phyloP scores from a whole-genome alignment of 2,113 vertebrate genomes.

The Calonectris borealis region DNA sequence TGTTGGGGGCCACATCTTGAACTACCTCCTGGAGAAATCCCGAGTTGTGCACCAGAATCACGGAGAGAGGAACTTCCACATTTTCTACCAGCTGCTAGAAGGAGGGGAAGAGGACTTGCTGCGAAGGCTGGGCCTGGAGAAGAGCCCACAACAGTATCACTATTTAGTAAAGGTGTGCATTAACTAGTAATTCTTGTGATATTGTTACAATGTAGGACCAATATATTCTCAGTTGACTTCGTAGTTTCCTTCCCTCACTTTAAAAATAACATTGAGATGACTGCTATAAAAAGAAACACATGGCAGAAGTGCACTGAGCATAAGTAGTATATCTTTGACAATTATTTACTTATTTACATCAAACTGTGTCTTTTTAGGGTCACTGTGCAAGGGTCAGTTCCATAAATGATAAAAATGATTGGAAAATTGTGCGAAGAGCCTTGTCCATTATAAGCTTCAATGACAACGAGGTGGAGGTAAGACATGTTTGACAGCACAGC shows the following conservation, averaged over 20 bases:
- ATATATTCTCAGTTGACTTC: not conserved
- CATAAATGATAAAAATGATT: conserved; percentile 96
- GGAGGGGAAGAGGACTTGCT: conserved; percentile 93
- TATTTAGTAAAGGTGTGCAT: conserved; percentile 89
- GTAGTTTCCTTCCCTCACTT: not conserved
- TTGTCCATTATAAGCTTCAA: conserved; percentile 89
- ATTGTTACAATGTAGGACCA: rapidly evolving
- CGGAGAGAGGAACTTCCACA: conserved; percentile 96
- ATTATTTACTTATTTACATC: not conserved
- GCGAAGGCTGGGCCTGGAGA: conserved; percentile 89
- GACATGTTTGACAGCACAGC: not conserved
- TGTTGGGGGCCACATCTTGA: conserved; percentile 95
- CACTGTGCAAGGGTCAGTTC: conserved; percentile 98
- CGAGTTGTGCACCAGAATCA: conserved; percentile 97
- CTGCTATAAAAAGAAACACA: not conserved
- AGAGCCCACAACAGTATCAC: conserved; percentile 92
- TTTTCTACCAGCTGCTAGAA: conserved; percentile 97
- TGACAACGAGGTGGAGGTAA: conserved; percentile 91
- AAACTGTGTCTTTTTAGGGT: conserved; percentile 74
- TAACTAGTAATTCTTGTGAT: not conserved
- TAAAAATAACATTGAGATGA: not conserved
- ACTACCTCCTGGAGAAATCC: conserved; percentile 98
- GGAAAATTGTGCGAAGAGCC: conserved; percentile 91
- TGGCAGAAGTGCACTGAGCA: not conserved
- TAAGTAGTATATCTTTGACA: not conserved